Evolutionary conservation across 2,113 vertebrate species (phyloP).

Genomic region (Tautogolabrus adspersus): DNA sequence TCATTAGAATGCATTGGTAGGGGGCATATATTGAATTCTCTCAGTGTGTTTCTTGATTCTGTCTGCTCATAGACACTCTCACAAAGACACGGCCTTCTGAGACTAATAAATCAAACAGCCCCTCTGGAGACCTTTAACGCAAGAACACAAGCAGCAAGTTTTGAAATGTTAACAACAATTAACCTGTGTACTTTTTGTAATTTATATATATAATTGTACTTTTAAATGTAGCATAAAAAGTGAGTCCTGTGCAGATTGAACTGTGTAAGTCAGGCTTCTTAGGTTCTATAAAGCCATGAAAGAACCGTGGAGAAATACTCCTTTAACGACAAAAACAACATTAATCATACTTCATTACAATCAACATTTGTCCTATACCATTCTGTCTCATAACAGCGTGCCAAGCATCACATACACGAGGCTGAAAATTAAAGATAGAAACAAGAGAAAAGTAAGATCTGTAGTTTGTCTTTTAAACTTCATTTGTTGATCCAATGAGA

Average conservation of each 20-base stretch:
- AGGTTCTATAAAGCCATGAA: background rate
- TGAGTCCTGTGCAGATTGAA: background rate
- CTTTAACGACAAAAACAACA: too few species aligned
- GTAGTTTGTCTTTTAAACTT: too few species aligned
- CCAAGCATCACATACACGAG: too few species aligned
- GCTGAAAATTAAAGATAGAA: too few species aligned
- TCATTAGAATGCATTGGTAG: conserved; percentile 71
- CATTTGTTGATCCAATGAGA: too few species aligned
- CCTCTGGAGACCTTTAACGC: conserved; percentile 17
- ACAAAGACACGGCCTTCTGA: conserved; percentile 45
- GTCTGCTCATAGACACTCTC: conserved; percentile 41
- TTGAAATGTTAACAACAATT: conserved; percentile 25
- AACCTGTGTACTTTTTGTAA: conserved; percentile 17
- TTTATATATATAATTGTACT: background rate
- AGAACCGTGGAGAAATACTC: background rate
- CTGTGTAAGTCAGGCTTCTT: background rate
- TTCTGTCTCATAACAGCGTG: too few species aligned
- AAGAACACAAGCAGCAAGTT: background rate
- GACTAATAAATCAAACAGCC: conserved; percentile 64
- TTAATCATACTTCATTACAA: too few species aligned
- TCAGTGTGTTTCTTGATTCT: conserved; percentile 57
- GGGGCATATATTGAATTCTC: conserved; percentile 66
- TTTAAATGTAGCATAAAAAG: background rate
- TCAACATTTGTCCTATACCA: too few species aligned
- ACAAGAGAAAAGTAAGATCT: too few species aligned